Conservation (phyloP, 2,113 vertebrate genomes). For the Gallinago jamesoni region DNA sequence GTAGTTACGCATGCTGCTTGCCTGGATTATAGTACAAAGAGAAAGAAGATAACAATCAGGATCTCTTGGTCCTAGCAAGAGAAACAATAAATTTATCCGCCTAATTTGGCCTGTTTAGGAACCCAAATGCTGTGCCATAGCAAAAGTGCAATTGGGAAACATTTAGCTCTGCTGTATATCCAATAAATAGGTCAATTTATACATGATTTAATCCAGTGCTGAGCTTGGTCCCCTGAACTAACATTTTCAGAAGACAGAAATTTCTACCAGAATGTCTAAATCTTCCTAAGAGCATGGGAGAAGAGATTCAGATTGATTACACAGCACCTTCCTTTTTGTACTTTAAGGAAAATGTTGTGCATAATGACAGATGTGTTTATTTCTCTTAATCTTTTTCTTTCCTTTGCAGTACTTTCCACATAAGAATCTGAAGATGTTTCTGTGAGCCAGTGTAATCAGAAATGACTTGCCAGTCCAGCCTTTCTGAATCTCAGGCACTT, state of each 20-base stretch:
- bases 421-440: conserved; percentile 87
- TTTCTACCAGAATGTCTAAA: background rate
- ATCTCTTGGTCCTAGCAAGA: background rate
- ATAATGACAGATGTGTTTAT: background rate
- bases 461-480: background rate
- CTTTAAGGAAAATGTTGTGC: background rate
- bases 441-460: background rate
- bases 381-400: background rate
- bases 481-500: conserved; percentile 58
- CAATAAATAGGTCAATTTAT: background rate
- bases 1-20: background rate
- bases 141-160: background rate
- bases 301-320: background rate
- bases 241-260: background rate
- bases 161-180: background rate
- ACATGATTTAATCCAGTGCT: background rate
- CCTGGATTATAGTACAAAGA: background rate
- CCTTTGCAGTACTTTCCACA: conserved; percentile 91
- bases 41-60: background rate
- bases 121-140: background rate
- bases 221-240: background rate
- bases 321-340: background rate
- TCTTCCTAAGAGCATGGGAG: background rate
- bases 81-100: background rate
- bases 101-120: background rate